phyloP scores from a whole-genome alignment of 2,888 invertebrate genomes.

The Euplexia lucipara region DNA sequence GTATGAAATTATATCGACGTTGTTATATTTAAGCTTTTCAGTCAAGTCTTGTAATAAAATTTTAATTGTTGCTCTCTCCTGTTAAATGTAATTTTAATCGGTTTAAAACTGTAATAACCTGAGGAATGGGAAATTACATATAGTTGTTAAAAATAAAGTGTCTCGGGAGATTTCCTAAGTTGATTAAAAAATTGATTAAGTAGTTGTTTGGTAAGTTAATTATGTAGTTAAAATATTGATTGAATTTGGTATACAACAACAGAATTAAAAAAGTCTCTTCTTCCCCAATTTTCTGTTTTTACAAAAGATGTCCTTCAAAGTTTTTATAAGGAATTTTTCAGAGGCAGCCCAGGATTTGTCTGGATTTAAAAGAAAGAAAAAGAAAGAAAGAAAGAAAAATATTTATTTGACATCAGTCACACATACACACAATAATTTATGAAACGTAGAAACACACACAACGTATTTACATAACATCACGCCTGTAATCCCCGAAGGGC shows the following conservation, averaged over 20 bases:
- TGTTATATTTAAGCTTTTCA: constrained; percentile 39
- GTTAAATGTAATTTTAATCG: constrained; percentile 36
- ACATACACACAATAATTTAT: too few species aligned
- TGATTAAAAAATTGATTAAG: background rate
- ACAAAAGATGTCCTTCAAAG: too few species aligned
- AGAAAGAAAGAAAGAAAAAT: too few species aligned
- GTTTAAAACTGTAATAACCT: constrained; percentile 22
- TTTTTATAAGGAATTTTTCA: too few species aligned
- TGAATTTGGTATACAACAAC: background rate
- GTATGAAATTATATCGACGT: constrained; percentile 28
- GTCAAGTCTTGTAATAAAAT: constrained; percentile 33
- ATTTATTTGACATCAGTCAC: too few species aligned
- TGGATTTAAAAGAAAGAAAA: too few species aligned
- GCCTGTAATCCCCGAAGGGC: too few species aligned
- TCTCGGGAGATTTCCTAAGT: background rate
- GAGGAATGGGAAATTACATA: constrained; percentile 7
- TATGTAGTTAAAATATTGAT: background rate
- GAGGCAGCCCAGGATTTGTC: too few species aligned
- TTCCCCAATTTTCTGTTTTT: too few species aligned
- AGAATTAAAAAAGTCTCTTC: too few species aligned
- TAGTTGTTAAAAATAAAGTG: constrained; percentile 6
- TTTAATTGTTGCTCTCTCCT: constrained; percentile 52
- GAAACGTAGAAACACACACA: too few species aligned
- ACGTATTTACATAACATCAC: too few species aligned
- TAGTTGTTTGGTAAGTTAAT: background rate